These are phyloP conservation scores for Chiloscyllium punctatum DNA, from an alignment of 2,797 vertebrate species.

Conservation along the genomic window DNA sequence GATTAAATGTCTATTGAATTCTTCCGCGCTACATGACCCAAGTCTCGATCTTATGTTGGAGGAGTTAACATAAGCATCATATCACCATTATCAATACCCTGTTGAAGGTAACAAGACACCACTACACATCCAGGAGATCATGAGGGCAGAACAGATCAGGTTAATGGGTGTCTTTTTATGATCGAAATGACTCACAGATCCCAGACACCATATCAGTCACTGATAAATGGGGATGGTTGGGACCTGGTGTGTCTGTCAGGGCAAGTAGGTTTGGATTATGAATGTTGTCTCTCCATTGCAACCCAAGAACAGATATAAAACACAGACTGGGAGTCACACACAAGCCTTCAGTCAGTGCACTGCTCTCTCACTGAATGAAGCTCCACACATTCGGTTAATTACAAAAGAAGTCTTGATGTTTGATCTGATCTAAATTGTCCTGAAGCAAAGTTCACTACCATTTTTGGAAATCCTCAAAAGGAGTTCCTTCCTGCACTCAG, in stretches of 20 bases:
- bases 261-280: not conserved
- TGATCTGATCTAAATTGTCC: conserved; percentile 10
- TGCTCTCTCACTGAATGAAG: not conserved
- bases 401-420: not conserved
- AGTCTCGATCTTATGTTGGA: no score
- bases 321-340: not conserved
- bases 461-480: not conserved
- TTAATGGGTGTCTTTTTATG: no score
- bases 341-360: not conserved
- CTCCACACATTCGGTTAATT: not conserved
- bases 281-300: not conserved
- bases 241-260: not conserved
- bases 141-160: no score
- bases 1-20: no score
- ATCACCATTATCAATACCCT: no score
- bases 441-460: not conserved
- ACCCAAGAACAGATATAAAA: not conserved
- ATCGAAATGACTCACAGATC: no score
- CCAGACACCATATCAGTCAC: not conserved
- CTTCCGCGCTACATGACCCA: no score
- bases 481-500: not conserved
- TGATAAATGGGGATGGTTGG: not conserved
- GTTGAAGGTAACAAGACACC: no score
- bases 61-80: no score
- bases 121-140: no score